Conservation (phyloP, 2,888 invertebrate species). For the Diaphora mendica region DNA sequence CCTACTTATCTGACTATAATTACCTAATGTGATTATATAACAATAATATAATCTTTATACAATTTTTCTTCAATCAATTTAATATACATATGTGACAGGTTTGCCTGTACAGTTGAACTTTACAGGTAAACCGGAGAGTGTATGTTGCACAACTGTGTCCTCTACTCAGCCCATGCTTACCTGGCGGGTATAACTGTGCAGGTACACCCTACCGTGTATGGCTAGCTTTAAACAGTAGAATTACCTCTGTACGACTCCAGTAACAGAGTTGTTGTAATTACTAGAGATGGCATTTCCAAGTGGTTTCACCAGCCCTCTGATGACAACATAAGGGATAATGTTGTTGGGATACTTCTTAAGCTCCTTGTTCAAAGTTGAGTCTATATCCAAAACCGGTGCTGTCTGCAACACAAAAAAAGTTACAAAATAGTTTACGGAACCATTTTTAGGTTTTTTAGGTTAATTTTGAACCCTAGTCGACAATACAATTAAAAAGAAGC, state of each 20-base stretch:
- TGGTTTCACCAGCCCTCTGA: slow-evolving; percentile 91
- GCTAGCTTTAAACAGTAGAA: slow-evolving; percentile 5
- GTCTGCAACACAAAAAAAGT: slow-evolving; percentile 73
- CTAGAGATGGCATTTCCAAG: slow-evolving; percentile 92
- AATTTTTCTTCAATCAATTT: not conserved
- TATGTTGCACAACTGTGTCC: too few species aligned
- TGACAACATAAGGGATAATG: slow-evolving; percentile 90
- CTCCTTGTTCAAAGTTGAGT: slow-evolving; percentile 87
- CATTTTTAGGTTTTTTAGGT: not conserved
- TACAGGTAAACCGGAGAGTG: too few species aligned
- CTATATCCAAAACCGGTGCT: slow-evolving; percentile 90
- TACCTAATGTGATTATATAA: not conserved
- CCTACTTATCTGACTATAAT: not conserved
- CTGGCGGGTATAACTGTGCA: too few species aligned
- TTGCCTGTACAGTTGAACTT: too few species aligned
- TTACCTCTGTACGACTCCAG: slow-evolving; percentile 92
- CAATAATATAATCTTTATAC: not conserved
- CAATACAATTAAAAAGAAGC: not conserved
- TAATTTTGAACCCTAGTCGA: not conserved
- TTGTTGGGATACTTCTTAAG: slow-evolving; percentile 88
- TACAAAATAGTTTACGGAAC: not conserved
- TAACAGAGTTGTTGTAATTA: slow-evolving; percentile 90
- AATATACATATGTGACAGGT: too few species aligned
- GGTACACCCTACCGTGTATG: too few species aligned
- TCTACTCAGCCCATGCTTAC: too few species aligned